phyloP scores from a whole-genome alignment of 1,140 invertebrate genomes.

The Antheraea pernyi region DNA sequence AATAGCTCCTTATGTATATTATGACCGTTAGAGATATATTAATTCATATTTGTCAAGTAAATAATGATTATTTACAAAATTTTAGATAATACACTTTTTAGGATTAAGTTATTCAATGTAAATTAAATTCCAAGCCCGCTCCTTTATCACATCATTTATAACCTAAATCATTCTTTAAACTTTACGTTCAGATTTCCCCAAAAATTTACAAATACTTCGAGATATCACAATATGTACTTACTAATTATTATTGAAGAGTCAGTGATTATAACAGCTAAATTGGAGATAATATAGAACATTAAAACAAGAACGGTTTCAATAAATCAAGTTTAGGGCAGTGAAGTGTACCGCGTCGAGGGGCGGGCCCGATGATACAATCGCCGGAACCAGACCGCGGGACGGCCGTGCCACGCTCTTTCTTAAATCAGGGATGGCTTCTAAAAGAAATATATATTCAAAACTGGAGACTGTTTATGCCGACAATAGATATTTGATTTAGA shows the following conservation, averaged over 20 bases:
- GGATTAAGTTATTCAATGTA: no score
- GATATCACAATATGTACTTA: not conserved
- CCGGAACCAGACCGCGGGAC: conserved; percentile 58
- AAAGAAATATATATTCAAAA: not conserved
- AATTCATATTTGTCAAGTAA: no score
- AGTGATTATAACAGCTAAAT: not conserved
- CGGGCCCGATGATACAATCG: conserved; percentile 45
- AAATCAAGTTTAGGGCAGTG: conserved; percentile 9
- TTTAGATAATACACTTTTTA: no score
- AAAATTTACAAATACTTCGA: no score
- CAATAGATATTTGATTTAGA: not conserved
- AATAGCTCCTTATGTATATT: no score
- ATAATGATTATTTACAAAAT: no score
- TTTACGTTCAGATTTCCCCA: no score
- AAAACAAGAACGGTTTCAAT: not conserved
- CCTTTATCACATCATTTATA: no score
- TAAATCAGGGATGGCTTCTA: not conserved
- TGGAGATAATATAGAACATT: not conserved
- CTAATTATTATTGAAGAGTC: not conserved
- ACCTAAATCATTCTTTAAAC: no score
- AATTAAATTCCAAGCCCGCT: no score
- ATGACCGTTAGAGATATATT: no score
- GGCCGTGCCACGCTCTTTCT: conserved; percentile 20
- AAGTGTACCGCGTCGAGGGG: conserved; percentile 24
- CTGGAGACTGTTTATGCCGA: not conserved